Conservation (phyloP, 2,113 vertebrate species). For the Chelonoidis abingdonii region DNA sequence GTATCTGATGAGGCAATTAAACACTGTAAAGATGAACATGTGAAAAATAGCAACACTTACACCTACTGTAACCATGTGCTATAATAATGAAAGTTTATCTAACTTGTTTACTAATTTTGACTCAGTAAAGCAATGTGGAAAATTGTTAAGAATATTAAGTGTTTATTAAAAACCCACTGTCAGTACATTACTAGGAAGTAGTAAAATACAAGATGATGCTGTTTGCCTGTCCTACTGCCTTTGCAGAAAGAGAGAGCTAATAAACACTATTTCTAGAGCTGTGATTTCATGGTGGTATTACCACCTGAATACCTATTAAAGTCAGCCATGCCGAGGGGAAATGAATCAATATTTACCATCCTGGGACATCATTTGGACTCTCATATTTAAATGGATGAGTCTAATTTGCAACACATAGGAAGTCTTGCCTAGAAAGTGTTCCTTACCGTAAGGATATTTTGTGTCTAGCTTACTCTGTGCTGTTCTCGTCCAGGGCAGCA, state of each 20-base stretch:
- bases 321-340: neutral
- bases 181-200: neutral
- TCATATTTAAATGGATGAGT: neutral
- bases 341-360: rapidly evolving
- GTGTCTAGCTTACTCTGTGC: slow-evolving; percentile 83
- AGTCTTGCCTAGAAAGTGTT: neutral
- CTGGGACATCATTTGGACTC: neutral
- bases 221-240: neutral
- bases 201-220: neutral
- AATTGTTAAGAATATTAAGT: neutral
- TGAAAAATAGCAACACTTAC: neutral
- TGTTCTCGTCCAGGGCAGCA: slow-evolving; percentile 83
- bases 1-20: neutral
- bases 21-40: neutral
- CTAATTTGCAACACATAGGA: neutral
- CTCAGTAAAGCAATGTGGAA: neutral
- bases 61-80: neutral
- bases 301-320: neutral
- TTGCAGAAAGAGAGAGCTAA: neutral
- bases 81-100: neutral
- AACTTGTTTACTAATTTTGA: neutral
- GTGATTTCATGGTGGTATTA: neutral
- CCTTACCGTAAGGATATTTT: slow-evolving; percentile 91
- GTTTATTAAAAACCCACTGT: neutral
- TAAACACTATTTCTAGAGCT: neutral